These are phyloP conservation scores for Tolypeutes matacus DNA, from an alignment of 2,797 vertebrate species.

Conservation along the genomic window DNA sequence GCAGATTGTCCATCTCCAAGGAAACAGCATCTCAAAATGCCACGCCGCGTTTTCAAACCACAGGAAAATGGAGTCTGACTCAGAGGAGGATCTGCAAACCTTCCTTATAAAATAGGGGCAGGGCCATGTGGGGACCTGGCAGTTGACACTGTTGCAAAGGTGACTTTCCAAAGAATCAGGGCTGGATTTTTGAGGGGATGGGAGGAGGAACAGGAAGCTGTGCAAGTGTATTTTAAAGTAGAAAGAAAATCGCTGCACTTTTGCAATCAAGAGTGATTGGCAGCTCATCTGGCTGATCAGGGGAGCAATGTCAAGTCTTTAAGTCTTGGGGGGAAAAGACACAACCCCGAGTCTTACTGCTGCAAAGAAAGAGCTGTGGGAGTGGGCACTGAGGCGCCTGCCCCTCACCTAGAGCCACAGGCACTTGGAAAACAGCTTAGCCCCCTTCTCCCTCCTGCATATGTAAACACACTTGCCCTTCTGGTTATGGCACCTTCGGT, in stretches of 20 bases:
- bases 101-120: neutral
- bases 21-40: slow-evolving; percentile 63
- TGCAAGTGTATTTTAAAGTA: neutral
- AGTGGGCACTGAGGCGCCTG: neutral
- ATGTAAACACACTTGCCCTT: neutral
- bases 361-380: neutral
- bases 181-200: neutral
- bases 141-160: neutral
- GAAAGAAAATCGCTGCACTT: neutral
- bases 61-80: neutral
- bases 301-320: neutral
- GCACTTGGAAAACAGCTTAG: neutral
- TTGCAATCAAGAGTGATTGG: neutral
- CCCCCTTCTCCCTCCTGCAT: neutral
- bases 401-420: neutral
- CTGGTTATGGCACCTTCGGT: neutral
- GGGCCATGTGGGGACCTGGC: neutral
- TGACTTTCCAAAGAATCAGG: neutral
- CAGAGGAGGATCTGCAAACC: neutral
- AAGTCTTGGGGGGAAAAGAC: neutral
- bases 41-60: neutral
- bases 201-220: neutral
- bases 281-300: fast-evolving
- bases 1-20: slow-evolving; percentile 60
- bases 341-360: neutral